Conservation (phyloP, 2,113 vertebrate genomes). For the Leptocoma aspasia region DNA sequence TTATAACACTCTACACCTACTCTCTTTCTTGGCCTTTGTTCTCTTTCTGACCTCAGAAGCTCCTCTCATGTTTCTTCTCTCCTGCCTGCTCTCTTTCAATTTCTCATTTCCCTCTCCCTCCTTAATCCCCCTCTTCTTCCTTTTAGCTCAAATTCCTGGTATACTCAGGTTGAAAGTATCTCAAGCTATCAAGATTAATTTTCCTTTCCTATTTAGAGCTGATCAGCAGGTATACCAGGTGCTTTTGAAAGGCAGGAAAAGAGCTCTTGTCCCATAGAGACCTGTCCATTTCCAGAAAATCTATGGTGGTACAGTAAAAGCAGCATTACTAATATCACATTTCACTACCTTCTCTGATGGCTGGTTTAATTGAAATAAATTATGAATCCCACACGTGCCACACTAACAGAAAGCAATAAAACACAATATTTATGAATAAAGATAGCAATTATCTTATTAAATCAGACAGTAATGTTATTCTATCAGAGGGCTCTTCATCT, state of each 20-base stretch:
- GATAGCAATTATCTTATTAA: conserved; percentile 66
- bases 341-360: conserved; percentile 21
- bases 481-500: conserved; percentile 41
- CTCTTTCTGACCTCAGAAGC: neutral
- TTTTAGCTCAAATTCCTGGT: neutral
- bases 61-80: neutral
- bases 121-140: neutral
- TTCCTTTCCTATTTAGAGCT: neutral
- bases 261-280: neutral
- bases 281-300: conserved; percentile 3
- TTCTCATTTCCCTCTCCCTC: neutral
- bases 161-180: neutral
- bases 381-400: conserved; percentile 53
- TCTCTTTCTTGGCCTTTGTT: neutral
- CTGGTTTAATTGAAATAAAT: conserved; percentile 61
- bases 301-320: neutral
- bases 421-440: conserved; percentile 63
- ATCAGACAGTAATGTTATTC: conserved; percentile 45
- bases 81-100: neutral
- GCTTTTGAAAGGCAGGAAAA: neutral
- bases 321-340: neutral
- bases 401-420: conserved; percentile 56
- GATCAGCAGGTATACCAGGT: neutral
- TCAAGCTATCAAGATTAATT: neutral
- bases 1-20: neutral